These are phyloP conservation scores for Lates japonicus DNA, from an alignment of 2,797 vertebrate species.

Conservation along the genomic window DNA sequence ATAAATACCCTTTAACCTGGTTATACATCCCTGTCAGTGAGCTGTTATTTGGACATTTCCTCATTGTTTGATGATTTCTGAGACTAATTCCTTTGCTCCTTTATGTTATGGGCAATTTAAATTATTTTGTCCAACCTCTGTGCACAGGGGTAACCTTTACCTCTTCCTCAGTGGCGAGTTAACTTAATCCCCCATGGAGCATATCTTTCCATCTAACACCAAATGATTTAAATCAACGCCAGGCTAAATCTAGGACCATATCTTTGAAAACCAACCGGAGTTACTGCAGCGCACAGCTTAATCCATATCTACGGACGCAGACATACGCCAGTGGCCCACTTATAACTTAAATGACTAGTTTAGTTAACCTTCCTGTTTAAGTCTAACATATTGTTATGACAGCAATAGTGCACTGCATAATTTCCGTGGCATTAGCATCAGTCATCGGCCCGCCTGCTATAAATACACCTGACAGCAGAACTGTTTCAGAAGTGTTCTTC, in stretches of 20 bases:
- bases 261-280: slow-evolving; percentile 42
- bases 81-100: background rate
- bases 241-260: slow-evolving; percentile 44
- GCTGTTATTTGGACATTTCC: background rate
- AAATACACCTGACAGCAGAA: slow-evolving; percentile 87
- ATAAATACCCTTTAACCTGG: background rate
- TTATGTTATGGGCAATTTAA: slow-evolving; percentile 8
- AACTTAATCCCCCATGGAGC: slow-evolving; percentile 26
- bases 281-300: slow-evolving; percentile 35
- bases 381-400: slow-evolving; percentile 87
- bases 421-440: slow-evolving; percentile 90
- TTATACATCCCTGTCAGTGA: background rate
- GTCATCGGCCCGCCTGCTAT: slow-evolving; percentile 86
- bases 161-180: slow-evolving; percentile 33
- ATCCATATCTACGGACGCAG: slow-evolving; percentile 61
- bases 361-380: slow-evolving; percentile 88
- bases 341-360: slow-evolving; percentile 91
- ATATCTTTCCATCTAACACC: slow-evolving; percentile 30
- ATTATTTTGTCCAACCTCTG: slow-evolving; percentile 26
- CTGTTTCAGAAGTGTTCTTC: slow-evolving; percentile 80
- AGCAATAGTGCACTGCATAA: slow-evolving; percentile 85
- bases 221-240: slow-evolving; percentile 56
- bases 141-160: slow-evolving; percentile 41
- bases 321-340: slow-evolving; percentile 82
- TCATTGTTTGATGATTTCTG: slow-evolving; percentile 10